Base-by-base conservation (phyloP, 2,797 vertebrate species). In the Siniperca obscura region DNA sequence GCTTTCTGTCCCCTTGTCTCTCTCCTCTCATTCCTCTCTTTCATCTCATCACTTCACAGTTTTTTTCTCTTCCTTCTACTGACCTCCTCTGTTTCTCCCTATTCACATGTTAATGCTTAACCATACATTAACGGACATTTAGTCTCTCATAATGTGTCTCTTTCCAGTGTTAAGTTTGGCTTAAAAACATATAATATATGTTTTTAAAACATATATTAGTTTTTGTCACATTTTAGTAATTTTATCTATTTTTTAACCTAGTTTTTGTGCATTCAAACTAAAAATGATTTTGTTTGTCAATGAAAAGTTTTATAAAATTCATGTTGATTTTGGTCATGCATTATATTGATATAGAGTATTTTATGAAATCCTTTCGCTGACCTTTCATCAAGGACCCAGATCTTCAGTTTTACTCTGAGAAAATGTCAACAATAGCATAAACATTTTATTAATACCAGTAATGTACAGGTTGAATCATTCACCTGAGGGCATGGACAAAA, bases 1-100 rank as follows among this genome's bases (percentile, higher is more conserved):
- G 3, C 59, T 75, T 78, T 66, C n/a, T 67, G 42, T 88, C 82
- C 56, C 82, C 59, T 83, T 46, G 8, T 82, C 59, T 79, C 57
- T 56, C 7, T 69, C 42, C 46, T 64, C 11, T 70, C 50, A 3
- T 56, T 60, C 74, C 19, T 64, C 25, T 80, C 50, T 61, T 75
- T 75, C 72, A 70, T 68, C 34, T 74, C 56, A 9, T 78, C 56
- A 25, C 65, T 65, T 71, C 34, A 53, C 56, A 46, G 42, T 48
- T 64, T 68, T 68, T 69, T 70, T 42, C 57, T 70, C 67, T 56
- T 21, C 11, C 64, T 52, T 57, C 21, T 50, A 14, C 64, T 65
- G 5, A 34, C 56, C 72, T 75, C 55, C 25, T 66, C 61, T 11
- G 9, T 79, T 64, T 69, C 40, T 65, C 22, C 40, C 44, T 46